A percentile compares a stretch with the other conserved stretches of the same genome.
phyloP scores from a whole-genome alignment of 2,113 vertebrate species.

The Isichthys henryi region DNA sequence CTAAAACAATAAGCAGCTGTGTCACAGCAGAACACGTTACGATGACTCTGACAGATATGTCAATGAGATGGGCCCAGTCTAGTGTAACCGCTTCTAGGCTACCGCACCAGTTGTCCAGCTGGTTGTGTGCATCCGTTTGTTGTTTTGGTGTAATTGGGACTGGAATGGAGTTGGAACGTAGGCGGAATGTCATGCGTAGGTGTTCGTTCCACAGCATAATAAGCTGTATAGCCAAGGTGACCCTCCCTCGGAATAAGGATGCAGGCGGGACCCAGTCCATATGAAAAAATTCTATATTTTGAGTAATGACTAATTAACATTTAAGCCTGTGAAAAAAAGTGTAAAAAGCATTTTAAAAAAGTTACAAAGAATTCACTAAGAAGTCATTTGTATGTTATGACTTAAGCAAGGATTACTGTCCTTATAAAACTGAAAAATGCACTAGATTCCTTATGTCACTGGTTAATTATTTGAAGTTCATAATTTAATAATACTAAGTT shows the following conservation, averaged over 20 bases:
- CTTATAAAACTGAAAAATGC: constrained; percentile 24
- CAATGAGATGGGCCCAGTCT: neutral
- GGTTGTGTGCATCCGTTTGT: neutral
- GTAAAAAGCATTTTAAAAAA: neutral
- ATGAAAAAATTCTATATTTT: neutral
- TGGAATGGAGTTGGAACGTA: neutral
- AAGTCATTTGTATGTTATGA: neutral
- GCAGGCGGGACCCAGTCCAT: neutral
- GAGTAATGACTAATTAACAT: neutral
- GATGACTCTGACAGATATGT: neutral
- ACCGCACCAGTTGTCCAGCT: neutral
- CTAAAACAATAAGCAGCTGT: neutral
- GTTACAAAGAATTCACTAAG: neutral
- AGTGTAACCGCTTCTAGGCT: neutral
- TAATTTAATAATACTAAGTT: constrained; percentile 54
- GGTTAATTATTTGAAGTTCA: constrained; percentile 49
- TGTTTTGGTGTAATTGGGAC: neutral
- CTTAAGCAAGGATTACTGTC: neutral
- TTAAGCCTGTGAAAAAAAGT: neutral
- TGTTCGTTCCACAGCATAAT: neutral
- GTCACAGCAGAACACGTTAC: neutral
- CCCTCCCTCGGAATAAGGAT: neutral
- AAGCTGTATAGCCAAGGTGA: neutral
- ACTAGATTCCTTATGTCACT: constrained; percentile 22
- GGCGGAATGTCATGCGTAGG: neutral